These are phyloP conservation scores for Lepisosteus oculatus DNA, from an alignment of 2,113 vertebrate genomes.

Conservation along the genomic window DNA sequence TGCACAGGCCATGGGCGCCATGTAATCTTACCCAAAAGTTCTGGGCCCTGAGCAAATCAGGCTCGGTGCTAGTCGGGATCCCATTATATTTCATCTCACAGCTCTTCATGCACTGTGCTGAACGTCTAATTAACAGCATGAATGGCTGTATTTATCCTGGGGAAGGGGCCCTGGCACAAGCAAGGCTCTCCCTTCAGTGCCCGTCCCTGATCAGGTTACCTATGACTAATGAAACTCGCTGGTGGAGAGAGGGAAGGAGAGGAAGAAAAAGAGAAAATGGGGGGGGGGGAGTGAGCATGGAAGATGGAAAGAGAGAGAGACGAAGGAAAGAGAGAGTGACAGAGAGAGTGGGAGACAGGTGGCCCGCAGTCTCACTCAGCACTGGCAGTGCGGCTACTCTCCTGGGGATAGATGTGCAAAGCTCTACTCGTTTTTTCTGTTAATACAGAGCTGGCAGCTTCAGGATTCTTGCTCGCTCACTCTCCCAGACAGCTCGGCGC, in stretches of 20 bases:
- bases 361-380: conserved; percentile 15
- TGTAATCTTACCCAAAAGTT: conserved; percentile 41
- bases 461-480: no score
- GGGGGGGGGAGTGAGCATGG: conserved; percentile 15
- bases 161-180: conserved; percentile 15
- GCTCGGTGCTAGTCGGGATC: conserved; percentile 10
- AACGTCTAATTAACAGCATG: conserved; percentile 27
- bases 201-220: conserved; percentile 22
- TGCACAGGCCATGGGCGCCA: no score
- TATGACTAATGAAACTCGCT: background rate
- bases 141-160: conserved; percentile 36
- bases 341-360: conserved; percentile 10
- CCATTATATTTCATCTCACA: conserved; percentile 36
- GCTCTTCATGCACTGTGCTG: conserved; percentile 32
- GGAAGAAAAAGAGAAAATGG: background rate
- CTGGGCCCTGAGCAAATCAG: conserved; percentile 34
- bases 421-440: background rate
- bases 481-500: no score
- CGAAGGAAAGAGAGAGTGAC: background rate
- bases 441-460: background rate
- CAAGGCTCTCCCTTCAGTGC: conserved; percentile 18
- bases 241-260: no score
- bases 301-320: no score
- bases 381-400: background rate
- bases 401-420: background rate